Conservation (phyloP, 2,113 vertebrate species). For the Thermophis baileyi region DNA sequence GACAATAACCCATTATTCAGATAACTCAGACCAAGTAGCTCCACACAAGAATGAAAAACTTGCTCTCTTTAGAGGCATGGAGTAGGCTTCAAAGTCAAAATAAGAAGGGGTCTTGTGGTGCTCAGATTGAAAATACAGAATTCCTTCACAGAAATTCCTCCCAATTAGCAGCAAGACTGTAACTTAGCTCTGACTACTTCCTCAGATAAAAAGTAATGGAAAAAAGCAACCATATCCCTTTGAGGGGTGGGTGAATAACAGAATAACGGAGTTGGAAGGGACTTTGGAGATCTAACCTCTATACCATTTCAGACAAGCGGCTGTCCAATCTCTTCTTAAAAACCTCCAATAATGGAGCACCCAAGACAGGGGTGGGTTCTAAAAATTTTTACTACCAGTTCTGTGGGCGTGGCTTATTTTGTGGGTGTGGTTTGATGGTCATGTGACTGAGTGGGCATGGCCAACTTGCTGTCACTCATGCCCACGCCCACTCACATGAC, state of each 20-base stretch:
- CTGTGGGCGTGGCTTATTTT: too few relatives aligned
- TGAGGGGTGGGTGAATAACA: neutral
- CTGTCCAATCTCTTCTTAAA: neutral
- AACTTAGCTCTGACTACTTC: neutral
- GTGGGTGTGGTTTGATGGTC: too few relatives aligned
- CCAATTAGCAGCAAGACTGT: neutral
- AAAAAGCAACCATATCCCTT: neutral
- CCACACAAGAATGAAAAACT: neutral
- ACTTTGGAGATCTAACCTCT: neutral
- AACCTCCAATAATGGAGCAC: neutral
- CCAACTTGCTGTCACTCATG: too few relatives aligned
- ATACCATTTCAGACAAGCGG: neutral
- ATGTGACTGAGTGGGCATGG: too few relatives aligned
- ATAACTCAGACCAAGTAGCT: neutral
- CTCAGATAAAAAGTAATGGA: neutral
- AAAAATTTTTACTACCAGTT: too few relatives aligned
- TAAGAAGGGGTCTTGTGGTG: neutral
- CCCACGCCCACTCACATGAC: too few relatives aligned
- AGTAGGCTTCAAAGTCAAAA: neutral
- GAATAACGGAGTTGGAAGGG: neutral
- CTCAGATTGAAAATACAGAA: neutral
- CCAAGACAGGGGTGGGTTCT: too few relatives aligned
- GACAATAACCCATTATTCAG: neutral
- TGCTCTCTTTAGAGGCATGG: neutral
- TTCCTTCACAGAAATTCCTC: neutral